phyloP scores from a whole-genome alignment of 1,140 invertebrate species.

The Drosophila kurseongensis region DNA sequence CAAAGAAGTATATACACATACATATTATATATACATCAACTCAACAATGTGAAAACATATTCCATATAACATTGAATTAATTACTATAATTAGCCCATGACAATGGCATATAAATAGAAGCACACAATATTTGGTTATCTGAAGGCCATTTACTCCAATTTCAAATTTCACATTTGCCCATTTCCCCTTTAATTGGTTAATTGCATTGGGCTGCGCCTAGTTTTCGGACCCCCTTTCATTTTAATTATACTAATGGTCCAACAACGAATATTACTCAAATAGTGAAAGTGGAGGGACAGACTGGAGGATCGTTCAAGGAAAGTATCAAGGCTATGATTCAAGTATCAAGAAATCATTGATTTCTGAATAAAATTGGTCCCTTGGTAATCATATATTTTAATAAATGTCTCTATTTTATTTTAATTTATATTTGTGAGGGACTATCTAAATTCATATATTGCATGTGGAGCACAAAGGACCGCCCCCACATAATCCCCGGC shows the following conservation, averaged over 20 bases:
- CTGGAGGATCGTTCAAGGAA: no score
- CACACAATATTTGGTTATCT: neutral
- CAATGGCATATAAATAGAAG: no score
- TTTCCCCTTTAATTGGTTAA: constrained; percentile 28
- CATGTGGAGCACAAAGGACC: constrained; percentile 16
- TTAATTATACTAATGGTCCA: constrained; percentile 42
- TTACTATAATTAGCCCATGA: no score
- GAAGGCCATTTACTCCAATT: neutral
- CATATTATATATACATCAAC: no score
- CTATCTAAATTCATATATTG: constrained; percentile 62
- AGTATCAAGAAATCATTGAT: neutral
- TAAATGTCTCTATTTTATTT: neutral
- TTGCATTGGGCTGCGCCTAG: constrained; percentile 34
- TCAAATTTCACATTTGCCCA: constrained; percentile 18
- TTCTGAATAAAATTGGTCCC: neutral
- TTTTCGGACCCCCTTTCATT: constrained; percentile 13
- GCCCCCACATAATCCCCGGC: constrained; percentile 9
- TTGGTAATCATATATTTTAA: no score
- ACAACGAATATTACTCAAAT: neutral
- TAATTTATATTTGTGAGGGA: neutral
- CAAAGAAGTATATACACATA: no score
- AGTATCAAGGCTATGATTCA: no score
- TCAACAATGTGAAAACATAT: no score
- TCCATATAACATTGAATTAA: no score
- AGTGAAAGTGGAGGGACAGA: no score